Evolutionary conservation across 2,888 invertebrate species (phyloP), one percentile per base, ranked within the genome.

Genomic region (Xestia c-nigrum): DNA sequence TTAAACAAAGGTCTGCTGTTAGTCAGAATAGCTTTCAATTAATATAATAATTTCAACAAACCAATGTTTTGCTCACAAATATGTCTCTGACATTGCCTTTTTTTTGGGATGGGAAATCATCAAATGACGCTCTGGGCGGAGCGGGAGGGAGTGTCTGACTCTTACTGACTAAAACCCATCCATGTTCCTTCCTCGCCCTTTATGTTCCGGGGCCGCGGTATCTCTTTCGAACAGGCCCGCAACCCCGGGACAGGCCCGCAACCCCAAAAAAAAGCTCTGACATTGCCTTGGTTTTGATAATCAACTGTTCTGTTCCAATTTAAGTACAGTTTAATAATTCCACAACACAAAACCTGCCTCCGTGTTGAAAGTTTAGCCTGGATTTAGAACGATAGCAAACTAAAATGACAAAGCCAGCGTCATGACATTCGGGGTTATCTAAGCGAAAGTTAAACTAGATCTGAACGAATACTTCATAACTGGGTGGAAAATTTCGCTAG

Each of bases 361-460:
- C n/a, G 52, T 16, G 59, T 64, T 66, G 31, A 9, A 77, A 84
- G 69, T 81, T 78, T 61, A 70, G 12, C 55, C 47, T n/a, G 71
- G 74, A 71, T 74, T 79, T 85, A 72, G 81, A 88, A 86, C 73
- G 81, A 77, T 82, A 81, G 80, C 74, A 10, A 81, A 84, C 65
- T 81, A 21, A 70, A 81, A 66, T 84, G 69, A 78, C 74, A 74
- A 72, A 84, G 64, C 50, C 72, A 78, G 59, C 78, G 50, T 72
- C 64, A 12, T 55, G 72, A 63, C 59, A 74, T 78, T 78, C 57
- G 59, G 74, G 74, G 74, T 75, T 81, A 85, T 85, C 85, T 59
- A 68, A 65, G 78, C n/a, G 67, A 82, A 84, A 81, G 75, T 85
- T 84, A 73, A 84, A 84, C 85, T 82, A 85, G 74, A 78, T 78